Evolutionary conservation across 2,797 vertebrate species (phyloP).

Genomic region (Cuculus canorus): DNA sequence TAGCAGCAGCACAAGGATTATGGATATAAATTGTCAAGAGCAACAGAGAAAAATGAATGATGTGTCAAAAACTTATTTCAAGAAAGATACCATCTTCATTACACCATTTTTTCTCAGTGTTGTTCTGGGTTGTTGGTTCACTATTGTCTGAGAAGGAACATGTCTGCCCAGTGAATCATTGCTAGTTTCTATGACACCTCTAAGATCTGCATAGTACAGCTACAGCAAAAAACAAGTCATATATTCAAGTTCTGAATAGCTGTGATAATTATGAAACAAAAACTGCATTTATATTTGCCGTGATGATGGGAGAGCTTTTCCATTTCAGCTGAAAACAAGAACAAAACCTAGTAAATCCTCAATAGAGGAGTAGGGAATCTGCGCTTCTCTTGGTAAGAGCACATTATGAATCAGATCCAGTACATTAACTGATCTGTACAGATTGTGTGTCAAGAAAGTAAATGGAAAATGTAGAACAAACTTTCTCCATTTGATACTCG

Average conservation of each 20-base stretch:
- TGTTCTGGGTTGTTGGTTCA: conserved; percentile 14
- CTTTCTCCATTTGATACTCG: not conserved
- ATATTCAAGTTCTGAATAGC: conserved; percentile 36
- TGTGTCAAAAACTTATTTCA: conserved; percentile 7
- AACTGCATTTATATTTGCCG: not conserved
- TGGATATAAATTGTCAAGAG: not conserved
- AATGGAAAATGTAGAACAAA: conserved; percentile 1
- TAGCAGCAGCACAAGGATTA: not conserved
- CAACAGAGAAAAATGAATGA: not conserved
- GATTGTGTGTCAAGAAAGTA: not conserved
- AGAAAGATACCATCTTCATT: not conserved
- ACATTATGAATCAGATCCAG: not conserved
- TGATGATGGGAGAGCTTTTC: not conserved
- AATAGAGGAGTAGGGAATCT: not conserved
- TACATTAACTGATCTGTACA: not conserved
- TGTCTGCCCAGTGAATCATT: conserved; percentile 26
- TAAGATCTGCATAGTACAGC: conserved; percentile 4
- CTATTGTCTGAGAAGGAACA: not conserved
- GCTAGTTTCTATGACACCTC: conserved; percentile 48
- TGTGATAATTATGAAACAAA: conserved; percentile 31
- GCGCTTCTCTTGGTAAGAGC: not conserved
- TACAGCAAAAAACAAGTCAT: conserved; percentile 19
- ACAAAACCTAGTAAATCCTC: not conserved
- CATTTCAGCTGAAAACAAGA: conserved; percentile 1
- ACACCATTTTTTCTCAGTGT: not conserved